Conservation (phyloP, 2,113 vertebrate species). For the Mastomys natalensis region DNA sequence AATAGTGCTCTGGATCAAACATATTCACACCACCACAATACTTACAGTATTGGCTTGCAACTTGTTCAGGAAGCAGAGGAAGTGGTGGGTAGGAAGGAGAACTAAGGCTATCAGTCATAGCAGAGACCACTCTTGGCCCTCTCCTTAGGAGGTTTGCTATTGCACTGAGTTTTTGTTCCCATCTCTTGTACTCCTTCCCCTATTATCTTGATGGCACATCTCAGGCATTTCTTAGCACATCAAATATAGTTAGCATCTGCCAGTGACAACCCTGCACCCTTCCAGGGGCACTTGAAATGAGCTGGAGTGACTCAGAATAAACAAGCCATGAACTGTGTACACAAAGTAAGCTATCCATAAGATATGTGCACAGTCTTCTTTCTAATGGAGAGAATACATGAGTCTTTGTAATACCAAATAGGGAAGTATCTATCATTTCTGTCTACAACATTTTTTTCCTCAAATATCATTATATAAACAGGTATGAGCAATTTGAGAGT, state of each 20-base stretch:
- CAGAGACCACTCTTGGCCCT: background rate
- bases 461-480: background rate
- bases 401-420: background rate
- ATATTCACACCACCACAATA: too few species aligned
- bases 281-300: background rate
- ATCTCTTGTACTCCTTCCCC: too few species aligned
- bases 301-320: background rate
- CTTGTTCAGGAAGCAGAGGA: background rate
- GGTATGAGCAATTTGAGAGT: background rate
- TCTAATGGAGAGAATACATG: too few species aligned
- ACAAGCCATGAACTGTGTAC: background rate
- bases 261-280: background rate
- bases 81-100: background rate
- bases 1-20: too few species aligned
- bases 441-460: background rate
- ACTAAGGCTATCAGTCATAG: background rate
- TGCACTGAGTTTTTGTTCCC: background rate
- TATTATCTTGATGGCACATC: background rate
- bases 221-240: background rate
- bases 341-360: background rate
- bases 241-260: background rate
- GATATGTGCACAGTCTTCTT: background rate
- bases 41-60: background rate
- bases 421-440: background rate
- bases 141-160: background rate